Base-by-base conservation (phyloP, 2,113 vertebrate species). In the Ahaetulla prasina region DNA sequence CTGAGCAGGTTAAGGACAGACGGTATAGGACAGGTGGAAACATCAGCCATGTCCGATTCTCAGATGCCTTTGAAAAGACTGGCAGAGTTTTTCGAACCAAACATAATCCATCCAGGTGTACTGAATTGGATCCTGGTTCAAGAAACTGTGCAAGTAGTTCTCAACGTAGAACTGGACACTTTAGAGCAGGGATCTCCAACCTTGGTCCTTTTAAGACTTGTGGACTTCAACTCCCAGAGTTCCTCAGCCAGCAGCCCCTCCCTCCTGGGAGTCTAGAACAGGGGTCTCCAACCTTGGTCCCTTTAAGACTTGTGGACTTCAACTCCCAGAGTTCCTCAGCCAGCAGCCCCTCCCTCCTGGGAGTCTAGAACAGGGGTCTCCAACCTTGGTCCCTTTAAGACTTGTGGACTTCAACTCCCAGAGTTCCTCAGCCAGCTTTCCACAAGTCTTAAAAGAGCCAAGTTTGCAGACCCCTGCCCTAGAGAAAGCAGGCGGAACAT, bases 1-100 rank as follows among this genome's bases (percentile, higher is more conserved):
- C 11, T 20, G n/a, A 2, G 2, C n/a, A 8, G 8, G 22, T 2
- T 2, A 10, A 9, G 27, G 14, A 5, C 25, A 50, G 1, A 52
- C 12, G 10, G 20, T 6, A 54, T 8, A 55, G 3, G 20, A 22
- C 43, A 22, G 7, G 18, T 1, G 1, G 23, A 23, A 53, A 23
- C 16, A 27, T 14, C n/a, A 1, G 45, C 25, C 12, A 1, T 27
- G 23, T 25, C 55, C 23, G 23, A 30, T 63, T 30, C 9, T 63
- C 3, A 11, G 57, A 39, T 7, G 11, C 45, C 90, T 60, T 30
- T 8, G 10, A 60, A 60, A 60, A 47, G 10, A 27, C 22, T 23
- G 27, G 11, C 4, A 74, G 1, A 7, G 53, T 92, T 50, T 53
- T 1, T 85, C 16, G 2, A 52, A 8, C 49, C 91, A 94, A 87